Evolutionary conservation across 2,797 vertebrate species (phyloP).

Genomic region (Champsocephalus gunnari): DNA sequence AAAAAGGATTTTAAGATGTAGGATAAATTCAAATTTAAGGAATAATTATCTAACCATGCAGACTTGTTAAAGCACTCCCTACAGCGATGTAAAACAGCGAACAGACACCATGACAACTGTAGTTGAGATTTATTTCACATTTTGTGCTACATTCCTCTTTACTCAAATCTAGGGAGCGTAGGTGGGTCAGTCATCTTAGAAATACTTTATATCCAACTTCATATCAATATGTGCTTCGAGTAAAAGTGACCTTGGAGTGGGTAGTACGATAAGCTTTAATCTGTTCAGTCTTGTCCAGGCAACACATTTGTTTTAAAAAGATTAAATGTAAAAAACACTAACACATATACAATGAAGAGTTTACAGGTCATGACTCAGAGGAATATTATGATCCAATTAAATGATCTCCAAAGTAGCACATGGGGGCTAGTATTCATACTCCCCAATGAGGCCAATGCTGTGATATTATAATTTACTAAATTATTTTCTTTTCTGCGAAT

Average conservation of each 20-base stretch:
- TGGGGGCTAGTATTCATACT: slow-evolving; percentile 45
- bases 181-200: slow-evolving; percentile 75
- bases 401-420: slow-evolving; percentile 56
- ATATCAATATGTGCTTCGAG: slow-evolving; percentile 76
- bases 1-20: not conserved
- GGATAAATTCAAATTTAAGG: slow-evolving; percentile 11
- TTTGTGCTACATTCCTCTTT: slow-evolving; percentile 81
- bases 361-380: slow-evolving; percentile 71
- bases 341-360: slow-evolving; percentile 77
- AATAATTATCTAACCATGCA: slow-evolving; percentile 4
- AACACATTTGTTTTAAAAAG: slow-evolving; percentile 78
- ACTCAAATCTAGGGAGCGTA: slow-evolving; percentile 78
- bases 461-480: slow-evolving; percentile 67
- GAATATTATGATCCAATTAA: slow-evolving; percentile 70
- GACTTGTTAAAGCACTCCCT: slow-evolving; percentile 23
- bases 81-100: slow-evolving; percentile 49
- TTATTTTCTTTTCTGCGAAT: slow-evolving; percentile 56
- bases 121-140: slow-evolving; percentile 80
- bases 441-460: slow-evolving; percentile 66
- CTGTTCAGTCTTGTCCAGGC: slow-evolving; percentile 79
- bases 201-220: slow-evolving; percentile 78
- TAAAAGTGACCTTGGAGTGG: slow-evolving; percentile 72
- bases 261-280: slow-evolving; percentile 77
- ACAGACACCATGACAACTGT: slow-evolving; percentile 69
- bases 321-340: slow-evolving; percentile 78